Evolutionary conservation across 1,140 invertebrate genomes (phyloP).

Genomic region (Acromyrmex heyeri): DNA sequence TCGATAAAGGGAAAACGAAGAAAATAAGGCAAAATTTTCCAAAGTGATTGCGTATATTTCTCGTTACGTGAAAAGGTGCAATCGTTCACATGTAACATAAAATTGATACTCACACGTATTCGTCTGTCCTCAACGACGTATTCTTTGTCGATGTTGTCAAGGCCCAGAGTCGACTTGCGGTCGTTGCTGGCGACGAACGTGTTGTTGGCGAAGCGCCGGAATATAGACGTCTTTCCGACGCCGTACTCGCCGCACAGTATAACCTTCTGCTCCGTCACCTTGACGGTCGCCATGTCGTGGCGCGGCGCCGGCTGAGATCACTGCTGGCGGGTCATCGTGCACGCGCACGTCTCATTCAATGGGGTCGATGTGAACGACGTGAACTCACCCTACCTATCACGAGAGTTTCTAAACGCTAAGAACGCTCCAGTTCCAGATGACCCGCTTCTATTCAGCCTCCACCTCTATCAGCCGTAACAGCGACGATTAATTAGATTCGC

Average conservation of each 20-base stretch:
- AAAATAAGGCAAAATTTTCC: neutral
- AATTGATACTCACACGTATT: slow-evolving; percentile 90
- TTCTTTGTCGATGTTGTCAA: slow-evolving; percentile 95
- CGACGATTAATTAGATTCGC: neutral
- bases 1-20: neutral
- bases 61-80: neutral
- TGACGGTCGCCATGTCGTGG: slow-evolving; percentile 91
- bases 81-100: neutral
- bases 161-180: slow-evolving; percentile 95
- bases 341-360: slow-evolving; percentile 7
- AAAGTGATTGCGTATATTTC: neutral
- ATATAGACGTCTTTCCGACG: slow-evolving; percentile 97
- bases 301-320: slow-evolving; percentile 53
- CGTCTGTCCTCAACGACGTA: slow-evolving; percentile 92
- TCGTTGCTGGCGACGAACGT: slow-evolving; percentile 93
- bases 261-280: slow-evolving; percentile 96
- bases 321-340: slow-evolving; percentile 20
- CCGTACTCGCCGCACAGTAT: slow-evolving; percentile 98
- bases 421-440: neutral
- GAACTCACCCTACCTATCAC: too few species aligned
- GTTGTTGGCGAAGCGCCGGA: slow-evolving; percentile 95
- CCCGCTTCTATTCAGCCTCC: neutral
- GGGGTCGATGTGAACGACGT: neutral
- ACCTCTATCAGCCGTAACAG: neutral
- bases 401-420: too few species aligned